Percentiles rank a stretch among this genome's conserved stretches.
Conservation (phyloP, 2,888 invertebrate genomes). For the Catotricha subobsoleta region DNA sequence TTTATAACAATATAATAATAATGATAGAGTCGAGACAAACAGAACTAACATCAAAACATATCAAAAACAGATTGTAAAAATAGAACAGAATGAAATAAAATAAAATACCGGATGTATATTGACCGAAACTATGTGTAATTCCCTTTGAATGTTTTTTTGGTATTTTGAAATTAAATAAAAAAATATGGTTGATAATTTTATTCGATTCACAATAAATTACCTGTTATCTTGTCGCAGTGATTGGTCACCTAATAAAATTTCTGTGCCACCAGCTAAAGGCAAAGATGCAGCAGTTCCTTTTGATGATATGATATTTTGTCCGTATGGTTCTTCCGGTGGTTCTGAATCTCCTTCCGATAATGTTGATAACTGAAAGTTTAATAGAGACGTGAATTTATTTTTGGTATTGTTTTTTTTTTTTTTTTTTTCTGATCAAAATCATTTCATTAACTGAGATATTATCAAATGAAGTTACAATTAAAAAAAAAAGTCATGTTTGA, state of each 20-base stretch:
- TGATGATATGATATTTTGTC: slow-evolving; percentile 30
- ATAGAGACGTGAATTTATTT: neutral
- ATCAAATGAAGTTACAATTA: no score
- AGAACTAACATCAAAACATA: neutral
- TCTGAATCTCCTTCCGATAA: slow-evolving; percentile 20
- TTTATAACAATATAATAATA: no score
- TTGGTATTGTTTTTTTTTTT: neutral
- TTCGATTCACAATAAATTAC: slow-evolving; percentile 13
- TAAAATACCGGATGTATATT: neutral
- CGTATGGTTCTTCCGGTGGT: slow-evolving; percentile 14
- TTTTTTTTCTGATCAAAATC: no score
- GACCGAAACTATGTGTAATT: neutral
- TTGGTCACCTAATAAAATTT: slow-evolving; percentile 29
- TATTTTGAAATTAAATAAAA: neutral
- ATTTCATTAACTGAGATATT: no score
- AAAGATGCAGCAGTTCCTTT: slow-evolving; percentile 14
- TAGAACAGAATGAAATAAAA: neutral
- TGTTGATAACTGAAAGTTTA: slow-evolving; percentile 20
- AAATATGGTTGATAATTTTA: neutral
- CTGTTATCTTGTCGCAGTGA: slow-evolving; percentile 24
- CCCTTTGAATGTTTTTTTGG: neutral
- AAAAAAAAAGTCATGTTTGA: no score
- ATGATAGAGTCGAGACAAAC: neutral
- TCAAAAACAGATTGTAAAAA: neutral
- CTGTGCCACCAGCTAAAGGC: slow-evolving; percentile 22